Conservation (phyloP, 2,113 vertebrate genomes). For the Phrynosoma blainvillii region DNA sequence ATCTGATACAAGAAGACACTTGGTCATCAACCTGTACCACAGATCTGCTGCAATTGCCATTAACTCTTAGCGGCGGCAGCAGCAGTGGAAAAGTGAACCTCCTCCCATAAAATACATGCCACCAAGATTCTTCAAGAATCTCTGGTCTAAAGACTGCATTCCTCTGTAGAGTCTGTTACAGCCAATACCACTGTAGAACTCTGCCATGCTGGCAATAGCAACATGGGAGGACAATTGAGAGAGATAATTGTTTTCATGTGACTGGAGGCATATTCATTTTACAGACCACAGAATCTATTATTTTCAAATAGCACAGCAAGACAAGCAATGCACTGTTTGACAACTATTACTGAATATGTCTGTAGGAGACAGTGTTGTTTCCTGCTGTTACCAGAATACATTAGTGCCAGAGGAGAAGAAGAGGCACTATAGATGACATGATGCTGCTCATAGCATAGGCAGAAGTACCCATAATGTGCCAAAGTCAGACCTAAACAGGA, state of each 20-base stretch:
- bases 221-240: background rate
- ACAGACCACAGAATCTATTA: background rate
- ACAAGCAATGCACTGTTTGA: background rate
- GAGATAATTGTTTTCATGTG: background rate
- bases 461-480: background rate
- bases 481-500: background rate
- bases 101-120: no score
- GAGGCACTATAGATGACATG: background rate
- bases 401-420: background rate
- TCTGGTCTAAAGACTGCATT: background rate
- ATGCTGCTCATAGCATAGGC: background rate
- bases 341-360: background rate
- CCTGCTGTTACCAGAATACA: background rate
- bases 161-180: background rate
- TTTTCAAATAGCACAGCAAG: background rate
- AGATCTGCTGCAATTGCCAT: background rate
- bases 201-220: background rate
- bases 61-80: background rate
- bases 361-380: background rate
- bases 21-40: background rate
- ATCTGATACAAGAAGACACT: background rate
- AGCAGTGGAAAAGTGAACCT: background rate
- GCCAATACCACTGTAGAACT: background rate
- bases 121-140: background rate
- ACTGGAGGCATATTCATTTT: background rate